Evolutionary conservation across 2,113 vertebrate genomes (phyloP).

Genomic region (Cyprinus carpio): DNA sequence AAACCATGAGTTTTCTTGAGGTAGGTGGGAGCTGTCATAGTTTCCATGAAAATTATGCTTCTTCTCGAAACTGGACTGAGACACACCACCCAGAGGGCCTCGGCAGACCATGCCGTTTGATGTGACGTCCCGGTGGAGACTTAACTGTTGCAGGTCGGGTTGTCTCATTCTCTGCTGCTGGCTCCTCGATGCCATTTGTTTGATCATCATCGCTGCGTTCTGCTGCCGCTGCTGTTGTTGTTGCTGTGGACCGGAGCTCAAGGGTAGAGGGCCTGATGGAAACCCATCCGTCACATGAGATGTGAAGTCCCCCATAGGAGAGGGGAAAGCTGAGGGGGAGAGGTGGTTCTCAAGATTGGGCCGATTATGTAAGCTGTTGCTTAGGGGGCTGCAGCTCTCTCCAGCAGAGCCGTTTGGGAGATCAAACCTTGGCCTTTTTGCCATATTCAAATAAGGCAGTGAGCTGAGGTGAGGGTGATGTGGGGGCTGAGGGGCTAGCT

Average conservation of each 20-base stretch:
- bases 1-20: slow-evolving; percentile 81
- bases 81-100: slow-evolving; percentile 69
- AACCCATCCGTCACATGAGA: slow-evolving; percentile 81
- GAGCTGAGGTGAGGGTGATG: slow-evolving; percentile 84
- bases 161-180: slow-evolving; percentile 82
- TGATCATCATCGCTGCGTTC: slow-evolving; percentile 87
- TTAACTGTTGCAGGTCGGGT: slow-evolving; percentile 78
- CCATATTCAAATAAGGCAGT: slow-evolving; percentile 80
- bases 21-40: slow-evolving; percentile 78
- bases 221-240: slow-evolving; percentile 63
- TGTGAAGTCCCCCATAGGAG: slow-evolving; percentile 80
- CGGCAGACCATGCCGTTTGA: slow-evolving; percentile 70
- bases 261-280: slow-evolving; percentile 71
- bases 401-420: slow-evolving; percentile 74
- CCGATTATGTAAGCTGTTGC: slow-evolving; percentile 72
- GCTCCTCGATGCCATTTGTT: slow-evolving; percentile 87
- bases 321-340: slow-evolving; percentile 80
- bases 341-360: slow-evolving; percentile 80
- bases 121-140: slow-evolving; percentile 76
- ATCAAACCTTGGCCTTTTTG: slow-evolving; percentile 85
- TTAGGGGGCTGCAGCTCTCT: slow-evolving; percentile 79
- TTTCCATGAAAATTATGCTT: slow-evolving; percentile 57
- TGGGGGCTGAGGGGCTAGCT: slow-evolving; percentile 73
- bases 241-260: slow-evolving; percentile 77
- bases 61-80: slow-evolving; percentile 78